Evolutionary conservation across 1,140 invertebrate species (phyloP).

Genomic region (Pogonus chalceus): DNA sequence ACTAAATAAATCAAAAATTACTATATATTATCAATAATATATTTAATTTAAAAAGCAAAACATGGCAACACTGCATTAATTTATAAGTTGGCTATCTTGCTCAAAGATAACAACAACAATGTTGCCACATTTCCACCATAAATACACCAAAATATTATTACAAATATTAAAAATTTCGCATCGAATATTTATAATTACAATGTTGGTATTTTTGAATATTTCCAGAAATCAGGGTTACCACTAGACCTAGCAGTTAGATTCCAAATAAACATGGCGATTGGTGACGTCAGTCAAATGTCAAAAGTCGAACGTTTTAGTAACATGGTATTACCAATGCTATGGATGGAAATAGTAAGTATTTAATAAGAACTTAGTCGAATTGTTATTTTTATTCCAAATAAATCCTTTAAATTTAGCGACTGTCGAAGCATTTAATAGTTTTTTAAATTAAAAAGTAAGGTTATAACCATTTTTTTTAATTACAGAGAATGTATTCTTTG

Average conservation of each 20-base stretch:
- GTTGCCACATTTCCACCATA: no score
- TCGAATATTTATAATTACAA: not conserved
- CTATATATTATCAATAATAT: no score
- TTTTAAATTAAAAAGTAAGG: conserved; percentile 3
- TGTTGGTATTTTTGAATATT: not conserved
- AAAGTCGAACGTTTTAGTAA: conserved; percentile 52
- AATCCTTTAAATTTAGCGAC: conserved; percentile 11
- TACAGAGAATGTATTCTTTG: conserved; percentile 57
- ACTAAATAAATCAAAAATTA: no score
- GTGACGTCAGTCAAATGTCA: conserved; percentile 50
- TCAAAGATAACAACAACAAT: no score
- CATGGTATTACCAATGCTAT: conserved; percentile 60
- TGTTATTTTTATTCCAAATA: conserved; percentile 10
- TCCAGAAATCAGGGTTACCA: conserved; percentile 60
- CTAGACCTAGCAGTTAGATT: conserved; percentile 61
- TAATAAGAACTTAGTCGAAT: no score
- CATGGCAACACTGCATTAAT: no score
- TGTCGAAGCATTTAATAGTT: not conserved
- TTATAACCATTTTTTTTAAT: conserved; percentile 22
- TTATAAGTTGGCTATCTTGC: no score
- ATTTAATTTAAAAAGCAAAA: no score
- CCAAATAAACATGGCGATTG: conserved; percentile 75
- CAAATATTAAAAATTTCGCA: no score
- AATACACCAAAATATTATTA: no score
- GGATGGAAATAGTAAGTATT: conserved; percentile 74